Base-by-base conservation (phyloP, 1,140 invertebrate genomes). In the Zelostemma sp. region DNA sequence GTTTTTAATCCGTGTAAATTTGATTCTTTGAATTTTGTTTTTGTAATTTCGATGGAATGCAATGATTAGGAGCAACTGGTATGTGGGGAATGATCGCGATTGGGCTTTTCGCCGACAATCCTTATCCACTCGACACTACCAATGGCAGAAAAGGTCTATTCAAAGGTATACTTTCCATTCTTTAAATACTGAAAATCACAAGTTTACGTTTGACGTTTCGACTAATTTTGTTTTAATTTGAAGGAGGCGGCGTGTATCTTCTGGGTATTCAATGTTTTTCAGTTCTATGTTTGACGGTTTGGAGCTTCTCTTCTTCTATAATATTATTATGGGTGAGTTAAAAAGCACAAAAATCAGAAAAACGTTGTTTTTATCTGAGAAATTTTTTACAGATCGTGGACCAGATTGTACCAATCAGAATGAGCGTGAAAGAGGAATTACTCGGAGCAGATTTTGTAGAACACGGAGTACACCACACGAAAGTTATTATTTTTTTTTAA, bases 91-190 rank as follows among this genome's bases (percentile, higher is more conserved):
- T 97, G 33, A 67, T 97, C 8, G 92, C 95, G 0, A 94, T 97
- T 3, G 95, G 95, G 0, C 85, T 97, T 0, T 97, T 98, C 79
- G 94, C 94, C n/a, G 91, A 95, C 63, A 89, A 94, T 82, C 95
- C 96, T 11, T 79, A 89, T 45, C 91, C 94, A 0, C 86, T 96
- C 68, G 86, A 90, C 17, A 92, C 94, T 0, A 96, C 94, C 0
- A 89, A 87, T 41, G 93, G 94, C 17, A 86, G 91, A 66, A 89
- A 86, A 28, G 95, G 95, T 1, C 74, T 96, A 6, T 90, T 96
- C 58, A 93, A 94, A 88, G 94, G 92, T 91, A 41, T 8, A 17
- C 17, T 1, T 15, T 43, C 15, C 11, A 11, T 21, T 41, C 14
- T 15, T 8, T 14, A 8, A 41, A 41, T 41, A 15, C 1, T 1